These are phyloP conservation scores for Glossophaga mutica DNA, from an alignment of 2,797 vertebrate species.

Conservation along the genomic window DNA sequence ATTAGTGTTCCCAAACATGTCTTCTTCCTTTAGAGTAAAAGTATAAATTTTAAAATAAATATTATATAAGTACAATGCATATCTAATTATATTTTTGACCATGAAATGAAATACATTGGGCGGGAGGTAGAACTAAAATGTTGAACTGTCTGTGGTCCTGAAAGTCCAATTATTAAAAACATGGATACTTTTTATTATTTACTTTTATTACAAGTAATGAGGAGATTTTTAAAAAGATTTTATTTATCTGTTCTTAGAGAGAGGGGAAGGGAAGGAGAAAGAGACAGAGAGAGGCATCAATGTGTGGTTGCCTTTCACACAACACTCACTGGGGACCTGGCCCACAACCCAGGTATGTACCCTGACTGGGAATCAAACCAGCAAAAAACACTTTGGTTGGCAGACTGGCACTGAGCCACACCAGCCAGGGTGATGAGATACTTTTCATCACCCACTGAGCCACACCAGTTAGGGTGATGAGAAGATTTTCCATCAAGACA, in stretches of 20 bases:
- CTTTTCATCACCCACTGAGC: neutral
- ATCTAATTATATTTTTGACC: conserved; percentile 11
- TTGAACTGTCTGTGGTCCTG: conserved; percentile 92
- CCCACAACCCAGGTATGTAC: too few relatives aligned
- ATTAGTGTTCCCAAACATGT: neutral
- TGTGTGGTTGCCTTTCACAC: too few relatives aligned
- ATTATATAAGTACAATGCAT: neutral
- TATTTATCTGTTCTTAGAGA: too few relatives aligned
- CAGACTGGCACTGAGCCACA: too few relatives aligned
- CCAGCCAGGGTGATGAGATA: neutral
- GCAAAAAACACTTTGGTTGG: too few relatives aligned
- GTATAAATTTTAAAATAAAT: neutral
- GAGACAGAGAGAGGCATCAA: too few relatives aligned
- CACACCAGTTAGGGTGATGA: neutral
- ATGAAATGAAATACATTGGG: neutral
- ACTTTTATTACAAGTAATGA: conserved; percentile 26
- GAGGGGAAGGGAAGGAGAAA: too few relatives aligned
- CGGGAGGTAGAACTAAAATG: neutral
- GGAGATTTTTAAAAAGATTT: neutral
- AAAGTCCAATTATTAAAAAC: conserved; percentile 74
- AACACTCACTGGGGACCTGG: too few relatives aligned
- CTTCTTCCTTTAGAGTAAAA: conserved; percentile 8
- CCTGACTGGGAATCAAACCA: too few relatives aligned
- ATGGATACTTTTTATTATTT: neutral
- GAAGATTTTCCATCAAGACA: neutral